Evolutionary conservation across 2,888 invertebrate species (phyloP).

Genomic region (Dexiosoma caninum): DNA sequence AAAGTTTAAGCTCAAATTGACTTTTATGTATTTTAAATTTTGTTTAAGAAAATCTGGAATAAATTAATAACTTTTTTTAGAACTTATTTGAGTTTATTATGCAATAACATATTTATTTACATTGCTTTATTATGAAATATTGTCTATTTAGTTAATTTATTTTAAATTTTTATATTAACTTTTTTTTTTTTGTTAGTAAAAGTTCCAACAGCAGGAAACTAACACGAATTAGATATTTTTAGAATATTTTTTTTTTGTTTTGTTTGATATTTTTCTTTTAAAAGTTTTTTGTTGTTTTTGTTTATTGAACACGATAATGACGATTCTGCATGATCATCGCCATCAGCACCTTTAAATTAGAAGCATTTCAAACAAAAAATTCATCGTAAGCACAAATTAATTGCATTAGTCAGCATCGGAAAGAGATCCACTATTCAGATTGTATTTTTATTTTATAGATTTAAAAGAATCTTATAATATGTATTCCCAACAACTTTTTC

Average conservation of each 20-base stretch:
- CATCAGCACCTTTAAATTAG: slow-evolving; percentile 21
- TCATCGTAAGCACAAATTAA: slow-evolving; percentile 58
- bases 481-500: background rate
- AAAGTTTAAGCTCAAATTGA: too few relatives aligned
- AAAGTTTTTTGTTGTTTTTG: background rate
- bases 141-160: background rate
- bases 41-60: too few relatives aligned
- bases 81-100: too few relatives aligned
- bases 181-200: background rate
- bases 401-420: slow-evolving; percentile 60
- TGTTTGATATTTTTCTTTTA: slow-evolving; percentile 1
- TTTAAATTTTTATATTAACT: background rate
- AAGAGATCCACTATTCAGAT: slow-evolving; percentile 4
- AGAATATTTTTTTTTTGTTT: slow-evolving; percentile 16
- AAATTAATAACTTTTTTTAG: too few relatives aligned
- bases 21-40: too few relatives aligned
- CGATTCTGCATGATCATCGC: slow-evolving; percentile 18
- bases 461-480: background rate
- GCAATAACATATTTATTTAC: background rate
- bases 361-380: background rate
- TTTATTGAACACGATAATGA: slow-evolving; percentile 23
- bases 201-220: slow-evolving; percentile 5
- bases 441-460: background rate
- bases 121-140: too few relatives aligned
- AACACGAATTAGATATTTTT: slow-evolving; percentile 40